A percentile compares a stretch with the other conserved stretches of the same genome.
Conservation (phyloP, 1,140 invertebrate genomes). For the Leptopilina clavipes region DNA sequence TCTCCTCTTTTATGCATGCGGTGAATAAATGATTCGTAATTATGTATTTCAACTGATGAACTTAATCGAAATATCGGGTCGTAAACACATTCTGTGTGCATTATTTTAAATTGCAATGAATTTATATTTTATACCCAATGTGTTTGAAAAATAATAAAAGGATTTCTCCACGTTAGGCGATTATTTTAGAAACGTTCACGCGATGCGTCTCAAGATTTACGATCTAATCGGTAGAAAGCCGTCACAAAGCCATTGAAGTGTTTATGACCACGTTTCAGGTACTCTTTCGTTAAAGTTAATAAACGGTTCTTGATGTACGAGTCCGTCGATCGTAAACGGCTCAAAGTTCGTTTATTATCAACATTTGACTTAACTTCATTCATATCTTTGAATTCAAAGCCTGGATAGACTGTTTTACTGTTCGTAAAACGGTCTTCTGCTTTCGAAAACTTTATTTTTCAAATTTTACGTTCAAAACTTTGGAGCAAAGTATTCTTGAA, state of each 20-base stretch:
- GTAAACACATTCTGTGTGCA: not conserved
- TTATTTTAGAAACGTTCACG: not conserved
- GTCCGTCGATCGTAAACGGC: not conserved
- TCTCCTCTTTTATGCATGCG: not conserved
- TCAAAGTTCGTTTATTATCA: constrained; percentile 45
- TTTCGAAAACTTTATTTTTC: constrained; percentile 40
- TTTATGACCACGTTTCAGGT: constrained; percentile 25
- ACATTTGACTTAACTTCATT: constrained; percentile 20
- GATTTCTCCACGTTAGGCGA: not conserved
- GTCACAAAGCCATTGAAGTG: constrained; percentile 41
- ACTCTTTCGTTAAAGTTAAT: constrained; percentile 21
- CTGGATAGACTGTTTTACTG: not conserved
- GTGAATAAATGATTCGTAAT: not conserved
- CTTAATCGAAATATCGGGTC: constrained; percentile 5
- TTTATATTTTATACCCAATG: not conserved
- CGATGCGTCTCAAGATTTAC: constrained; percentile 49
- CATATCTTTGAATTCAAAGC: not conserved
- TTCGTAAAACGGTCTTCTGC: not conserved
- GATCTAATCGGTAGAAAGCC: constrained; percentile 43
- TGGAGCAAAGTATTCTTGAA: not conserved
- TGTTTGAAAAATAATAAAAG: constrained; percentile 1
- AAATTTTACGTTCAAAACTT: constrained; percentile 23
- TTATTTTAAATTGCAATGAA: constrained; percentile 12
- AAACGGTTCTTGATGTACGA: constrained; percentile 25
- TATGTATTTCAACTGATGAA: constrained; percentile 6